These are phyloP conservation scores for Carterocephalus palaemon DNA, from an alignment of 2,888 invertebrate species.

Conservation along the genomic window DNA sequence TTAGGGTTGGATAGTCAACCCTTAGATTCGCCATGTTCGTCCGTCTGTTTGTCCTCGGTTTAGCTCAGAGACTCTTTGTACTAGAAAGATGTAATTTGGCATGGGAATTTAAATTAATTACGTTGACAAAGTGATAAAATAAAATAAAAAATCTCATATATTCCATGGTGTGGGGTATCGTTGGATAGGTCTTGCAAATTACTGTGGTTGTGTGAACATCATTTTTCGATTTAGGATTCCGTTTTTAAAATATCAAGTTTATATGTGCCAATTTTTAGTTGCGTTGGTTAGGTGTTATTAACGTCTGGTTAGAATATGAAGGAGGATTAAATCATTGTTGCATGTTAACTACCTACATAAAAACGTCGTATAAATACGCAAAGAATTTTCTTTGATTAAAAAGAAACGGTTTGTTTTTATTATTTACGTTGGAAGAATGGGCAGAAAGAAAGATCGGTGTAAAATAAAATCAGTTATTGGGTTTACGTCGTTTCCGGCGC, in stretches of 20 bases:
- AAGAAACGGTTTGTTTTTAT: neutral
- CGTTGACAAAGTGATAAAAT: neutral
- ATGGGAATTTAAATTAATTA: neutral
- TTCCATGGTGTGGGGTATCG: neutral
- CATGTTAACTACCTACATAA: too few relatives aligned
- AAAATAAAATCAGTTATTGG: constrained; percentile 14
- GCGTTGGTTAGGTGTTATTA: too few relatives aligned
- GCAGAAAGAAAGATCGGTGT: neutral
- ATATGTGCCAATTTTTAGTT: neutral
- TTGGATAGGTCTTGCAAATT: neutral
- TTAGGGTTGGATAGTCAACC: neutral
- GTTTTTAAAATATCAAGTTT: neutral
- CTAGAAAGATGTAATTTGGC: neutral
- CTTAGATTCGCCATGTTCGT: neutral
- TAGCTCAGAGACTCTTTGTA: neutral
- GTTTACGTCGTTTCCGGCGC: constrained; percentile 10
- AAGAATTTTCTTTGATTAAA: neutral
- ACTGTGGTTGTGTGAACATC: neutral
- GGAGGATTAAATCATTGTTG: too few relatives aligned
- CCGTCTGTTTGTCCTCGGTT: too few relatives aligned
- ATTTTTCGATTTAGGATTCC: too few relatives aligned
- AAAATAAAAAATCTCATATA: neutral
- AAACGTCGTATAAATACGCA: too few relatives aligned
- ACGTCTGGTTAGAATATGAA: too few relatives aligned
- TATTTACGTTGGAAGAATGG: neutral